Evolutionary conservation across 1,140 invertebrate genomes (phyloP), one percentile per base, ranked within the genome.

Genomic region (Monochamus saltuarius): DNA sequence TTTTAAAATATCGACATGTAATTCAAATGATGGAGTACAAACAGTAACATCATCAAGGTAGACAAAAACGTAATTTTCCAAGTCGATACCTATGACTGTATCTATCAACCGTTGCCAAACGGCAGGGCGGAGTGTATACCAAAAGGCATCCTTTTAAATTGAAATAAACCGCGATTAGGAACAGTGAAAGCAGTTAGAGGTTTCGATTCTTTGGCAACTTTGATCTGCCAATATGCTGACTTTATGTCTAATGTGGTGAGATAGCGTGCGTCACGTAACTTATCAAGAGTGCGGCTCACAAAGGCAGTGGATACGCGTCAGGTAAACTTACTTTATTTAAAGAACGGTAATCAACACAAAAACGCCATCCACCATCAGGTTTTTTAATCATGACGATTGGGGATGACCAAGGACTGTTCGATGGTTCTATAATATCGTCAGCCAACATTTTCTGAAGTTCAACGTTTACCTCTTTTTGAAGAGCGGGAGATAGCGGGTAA

Each of bases 361-460:
- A 80, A 10, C 81, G 46, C 0, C 65, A 61, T 0, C 59, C 60
- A 1, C 73, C 22, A 6, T 29, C 22, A 6, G 74, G 55, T 83
- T 84, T 86, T 8, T 61, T 66, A 2, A 80, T 75, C 3, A 81
- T 16, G 0, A 83, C 71, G 1, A 82, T 69, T 1, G 79, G 78
- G 3, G 74, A 76, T 10, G 67, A 59, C 72, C 76, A 82, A 14
- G 73, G 67, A n/a, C 58, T 66, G 9, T 43, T 17, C 4, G 40
- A 56, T 22, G 39, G 54, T 39, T 46, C 42, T 11, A 46, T 69
- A 7, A 78, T 62, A 10, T 59, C 70, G 9, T 61, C 36, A 9
- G 61, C 58, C 1, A 76, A 40, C 71, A 75, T 70, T 13, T 60
- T 16, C 1, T 51, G 37, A 1, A 59, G 29, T 43, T 51, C 56